A percentile compares a stretch with the other conserved stretches of the same genome.
These are phyloP conservation scores for Zootoca vivipara DNA, from an alignment of 2,113 vertebrate genomes.

Conservation along the genomic window DNA sequence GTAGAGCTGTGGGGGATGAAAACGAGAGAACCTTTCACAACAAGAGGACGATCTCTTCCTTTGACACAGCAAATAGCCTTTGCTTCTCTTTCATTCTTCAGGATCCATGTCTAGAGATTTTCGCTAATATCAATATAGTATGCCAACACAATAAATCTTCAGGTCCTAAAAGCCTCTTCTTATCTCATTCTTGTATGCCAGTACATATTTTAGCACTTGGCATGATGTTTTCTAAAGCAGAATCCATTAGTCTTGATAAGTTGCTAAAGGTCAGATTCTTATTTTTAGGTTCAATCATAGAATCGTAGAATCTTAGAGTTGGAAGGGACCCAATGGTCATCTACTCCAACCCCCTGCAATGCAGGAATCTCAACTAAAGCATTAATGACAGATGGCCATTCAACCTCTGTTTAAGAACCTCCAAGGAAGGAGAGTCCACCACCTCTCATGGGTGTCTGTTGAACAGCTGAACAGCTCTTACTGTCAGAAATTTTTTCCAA, in stretches of 20 bases:
- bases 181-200: not conserved
- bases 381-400: no score
- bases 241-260: conserved; percentile 35
- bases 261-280: conserved; percentile 13
- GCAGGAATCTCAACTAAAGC: no score
- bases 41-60: not conserved
- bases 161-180: conserved; percentile 2
- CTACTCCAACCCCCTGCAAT: no score
- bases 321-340: no score
- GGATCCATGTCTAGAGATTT: not conserved
- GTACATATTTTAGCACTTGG: not conserved
- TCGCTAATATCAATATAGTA: not conserved
- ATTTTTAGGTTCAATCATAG: not conserved
- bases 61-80: not conserved
- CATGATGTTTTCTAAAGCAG: conserved; percentile 5
- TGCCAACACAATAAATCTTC: not conserved
- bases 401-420: no score
- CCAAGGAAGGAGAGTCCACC: no score
- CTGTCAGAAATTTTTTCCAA: no score
- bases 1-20: not conserved
- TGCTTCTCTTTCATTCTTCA: not conserved
- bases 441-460: no score
- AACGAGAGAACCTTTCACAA: not conserved
- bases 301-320: no score
- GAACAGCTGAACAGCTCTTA: no score